These are phyloP conservation scores for Sturmia bella DNA, from an alignment of 2,888 invertebrate species.

Conservation along the genomic window DNA sequence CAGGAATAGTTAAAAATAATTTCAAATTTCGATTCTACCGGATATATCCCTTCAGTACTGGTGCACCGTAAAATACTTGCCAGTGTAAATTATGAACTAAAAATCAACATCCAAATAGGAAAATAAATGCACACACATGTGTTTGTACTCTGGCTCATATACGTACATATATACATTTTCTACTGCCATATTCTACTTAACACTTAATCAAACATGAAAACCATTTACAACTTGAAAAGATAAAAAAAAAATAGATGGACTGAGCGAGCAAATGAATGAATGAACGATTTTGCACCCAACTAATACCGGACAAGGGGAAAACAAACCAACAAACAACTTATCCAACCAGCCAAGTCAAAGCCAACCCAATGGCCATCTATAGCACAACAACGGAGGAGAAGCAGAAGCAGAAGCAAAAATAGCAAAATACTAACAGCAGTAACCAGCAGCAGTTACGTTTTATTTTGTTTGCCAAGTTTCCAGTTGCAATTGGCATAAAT, in stretches of 20 bases:
- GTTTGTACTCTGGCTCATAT: not conserved
- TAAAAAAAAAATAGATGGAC: slow-evolving; percentile 8
- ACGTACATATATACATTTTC: slow-evolving; percentile 15
- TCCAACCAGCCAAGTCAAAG: slow-evolving; percentile 26
- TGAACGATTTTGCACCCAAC: slow-evolving; percentile 52
- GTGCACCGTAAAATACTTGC: not conserved
- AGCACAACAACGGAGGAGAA: slow-evolving; percentile 13
- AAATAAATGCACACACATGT: not conserved
- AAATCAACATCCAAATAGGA: not conserved
- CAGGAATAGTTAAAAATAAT: no score
- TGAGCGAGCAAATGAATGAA: slow-evolving; percentile 40
- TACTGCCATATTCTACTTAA: slow-evolving; percentile 59
- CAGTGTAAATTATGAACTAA: slow-evolving; percentile 26
- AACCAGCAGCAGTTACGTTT: slow-evolving; percentile 45
- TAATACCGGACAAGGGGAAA: slow-evolving; percentile 6
- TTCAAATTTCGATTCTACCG: no score
- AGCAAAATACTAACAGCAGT: slow-evolving; percentile 15
- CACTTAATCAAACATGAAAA: slow-evolving; percentile 65
- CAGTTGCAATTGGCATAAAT: slow-evolving; percentile 70
- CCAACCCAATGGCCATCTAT: slow-evolving; percentile 18
- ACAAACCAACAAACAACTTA: slow-evolving; percentile 9
- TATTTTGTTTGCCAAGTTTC: slow-evolving; percentile 62
- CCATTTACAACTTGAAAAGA: slow-evolving; percentile 36
- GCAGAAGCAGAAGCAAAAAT: not conserved
- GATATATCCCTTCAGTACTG: no score